Evolutionary conservation across 2,797 vertebrate genomes (phyloP).

Genomic region (Betta splendens): DNA sequence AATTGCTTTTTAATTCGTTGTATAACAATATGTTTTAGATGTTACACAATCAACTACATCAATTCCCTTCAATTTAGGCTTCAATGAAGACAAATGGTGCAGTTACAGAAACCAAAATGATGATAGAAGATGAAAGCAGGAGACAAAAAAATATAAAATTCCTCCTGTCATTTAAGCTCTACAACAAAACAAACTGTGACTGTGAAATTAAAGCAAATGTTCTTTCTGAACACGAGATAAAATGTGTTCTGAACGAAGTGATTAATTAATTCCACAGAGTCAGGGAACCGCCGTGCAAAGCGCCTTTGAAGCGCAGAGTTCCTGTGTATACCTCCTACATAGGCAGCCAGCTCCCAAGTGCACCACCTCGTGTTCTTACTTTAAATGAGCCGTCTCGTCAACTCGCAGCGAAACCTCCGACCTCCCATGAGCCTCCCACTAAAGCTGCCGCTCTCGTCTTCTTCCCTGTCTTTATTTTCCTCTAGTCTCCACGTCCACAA

Average conservation of each 20-base stretch:
- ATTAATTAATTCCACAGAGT: conserved; percentile 46
- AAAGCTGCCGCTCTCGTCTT: conserved; percentile 34
- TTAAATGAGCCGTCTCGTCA: conserved; percentile 43
- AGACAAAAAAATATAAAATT: conserved; percentile 27
- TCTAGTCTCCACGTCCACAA: conserved; percentile 18
- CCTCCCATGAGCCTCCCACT: conserved; percentile 46
- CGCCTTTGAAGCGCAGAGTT: conserved; percentile 35
- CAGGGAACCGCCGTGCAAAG: conserved; percentile 3
- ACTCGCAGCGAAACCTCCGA: conserved; percentile 47
- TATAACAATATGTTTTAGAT: conserved; percentile 13
- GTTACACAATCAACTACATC: conserved; percentile 29
- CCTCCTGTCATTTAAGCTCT: conserved; percentile 26
- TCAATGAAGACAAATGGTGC: conserved; percentile 48
- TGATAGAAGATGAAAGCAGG: conserved; percentile 42
- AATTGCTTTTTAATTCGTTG: conserved; percentile 4
- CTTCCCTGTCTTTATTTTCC: conserved; percentile 13
- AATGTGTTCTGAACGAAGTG: conserved; percentile 3
- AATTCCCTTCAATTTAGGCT: conserved; percentile 40
- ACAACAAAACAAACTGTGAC: conserved; percentile 24
- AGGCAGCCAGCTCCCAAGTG: conserved; percentile 46
- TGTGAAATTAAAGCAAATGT: conserved; percentile 41
- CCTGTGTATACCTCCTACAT: conserved; percentile 17
- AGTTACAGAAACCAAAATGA: conserved; percentile 41
- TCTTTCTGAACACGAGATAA: conserved; percentile 20
- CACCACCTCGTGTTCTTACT: conserved; percentile 30